Base-by-base conservation (phyloP, 2,888 invertebrate genomes). In the Lepidochrysops patricia region DNA sequence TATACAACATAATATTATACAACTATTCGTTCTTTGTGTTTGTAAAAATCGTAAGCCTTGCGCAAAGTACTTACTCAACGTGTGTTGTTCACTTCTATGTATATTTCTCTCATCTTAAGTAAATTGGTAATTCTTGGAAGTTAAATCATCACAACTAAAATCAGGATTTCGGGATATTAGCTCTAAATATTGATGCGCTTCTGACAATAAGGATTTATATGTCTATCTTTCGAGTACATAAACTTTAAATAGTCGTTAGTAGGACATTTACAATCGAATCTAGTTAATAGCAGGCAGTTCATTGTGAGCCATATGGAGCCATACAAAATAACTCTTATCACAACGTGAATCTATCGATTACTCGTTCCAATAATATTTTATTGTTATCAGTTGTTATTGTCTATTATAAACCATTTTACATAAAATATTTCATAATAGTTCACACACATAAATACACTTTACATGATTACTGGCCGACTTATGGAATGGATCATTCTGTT, bases 311-410 rank as follows among this genome's bases (percentile, higher is more conserved):
- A n/a, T n/a, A n/a, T n/a, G n/a, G 43, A 43, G 43, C 19, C 12
- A 43, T 12, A 43, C 12, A 23, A 43, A 43, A 43, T 50, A 26
- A 50, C 6, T 50, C 25, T 50, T 50, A 50, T 50, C 26, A 19
- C 43, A n/a, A n/a, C 26, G 26, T 13, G 1, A 25, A 50, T 50
- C 50, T 50, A 50, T 50, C 50, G 50, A 50, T 50, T 50, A 5
- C 50, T 26, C 26, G 50, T 50, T 50, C 26, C 26, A 50, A 25
- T 26, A 26, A 50, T 50, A 26, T 50, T 13, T 50, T 50, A 50
- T 50, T 50, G 50, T 50, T 50, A 50, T 50, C 50, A 50, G 50
- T 49, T 50, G 25, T 50, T 26, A 50, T 50, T 50, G 50, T 26
- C 50, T 13, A 50, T 26, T 50, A 25, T 6, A 50, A n/a, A 50